Evolutionary conservation across 2,113 vertebrate species (phyloP).

Genomic region (Pedionomus torquatus): DNA sequence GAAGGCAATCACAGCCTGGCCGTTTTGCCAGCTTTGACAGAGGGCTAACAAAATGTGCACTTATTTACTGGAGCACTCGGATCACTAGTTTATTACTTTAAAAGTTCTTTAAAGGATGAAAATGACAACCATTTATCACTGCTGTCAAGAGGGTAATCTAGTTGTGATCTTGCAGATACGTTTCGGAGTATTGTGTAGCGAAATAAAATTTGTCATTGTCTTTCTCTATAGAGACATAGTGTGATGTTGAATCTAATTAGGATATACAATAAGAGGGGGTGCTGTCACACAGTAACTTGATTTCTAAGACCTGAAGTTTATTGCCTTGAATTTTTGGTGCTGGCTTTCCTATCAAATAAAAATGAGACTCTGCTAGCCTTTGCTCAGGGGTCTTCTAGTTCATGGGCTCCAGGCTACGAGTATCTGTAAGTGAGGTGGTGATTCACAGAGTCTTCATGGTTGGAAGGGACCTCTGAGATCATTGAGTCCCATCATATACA

Average conservation of each 20-base stretch:
- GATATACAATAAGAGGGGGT: neutral
- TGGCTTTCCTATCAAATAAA: neutral
- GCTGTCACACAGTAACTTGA: neutral
- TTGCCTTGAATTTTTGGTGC: neutral
- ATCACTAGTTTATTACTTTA: slow-evolving; percentile 17
- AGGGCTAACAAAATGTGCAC: neutral
- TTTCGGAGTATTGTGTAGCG: slow-evolving; percentile 5
- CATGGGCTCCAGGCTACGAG: neutral
- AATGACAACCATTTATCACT: slow-evolving; percentile 37
- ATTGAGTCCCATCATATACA: no score
- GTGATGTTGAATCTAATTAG: slow-evolving; percentile 6
- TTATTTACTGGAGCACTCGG: slow-evolving; percentile 11
- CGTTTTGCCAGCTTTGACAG: neutral
- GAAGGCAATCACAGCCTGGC: neutral
- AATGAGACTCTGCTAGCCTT: neutral
- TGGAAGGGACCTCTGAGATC: no score
- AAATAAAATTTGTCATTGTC: slow-evolving; percentile 47
- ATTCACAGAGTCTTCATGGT: neutral
- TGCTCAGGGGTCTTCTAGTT: neutral
- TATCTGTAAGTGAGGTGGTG: neutral
- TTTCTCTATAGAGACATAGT: neutral
- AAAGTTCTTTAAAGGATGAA: slow-evolving; percentile 30
- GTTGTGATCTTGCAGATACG: neutral
- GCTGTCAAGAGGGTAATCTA: slow-evolving; percentile 3
- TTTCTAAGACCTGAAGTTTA: neutral